Evolutionary conservation across 2,888 invertebrate species (phyloP).

Genomic region (Parasteatoda lunata): DNA sequence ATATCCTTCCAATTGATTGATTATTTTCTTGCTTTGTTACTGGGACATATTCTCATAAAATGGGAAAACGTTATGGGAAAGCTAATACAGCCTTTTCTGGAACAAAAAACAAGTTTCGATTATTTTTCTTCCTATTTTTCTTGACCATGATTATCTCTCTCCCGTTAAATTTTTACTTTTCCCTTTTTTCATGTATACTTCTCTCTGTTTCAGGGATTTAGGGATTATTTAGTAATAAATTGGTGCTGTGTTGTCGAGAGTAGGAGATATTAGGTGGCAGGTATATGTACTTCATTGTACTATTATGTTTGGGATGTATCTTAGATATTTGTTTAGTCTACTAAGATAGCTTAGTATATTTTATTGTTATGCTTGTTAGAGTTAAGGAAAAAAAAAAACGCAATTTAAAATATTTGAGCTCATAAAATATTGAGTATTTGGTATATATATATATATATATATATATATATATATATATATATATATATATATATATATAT

Average conservation of each 20-base stretch:
- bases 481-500: no score
- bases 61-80: constrained; percentile 1
- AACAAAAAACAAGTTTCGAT: not conserved
- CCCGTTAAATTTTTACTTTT: not conserved
- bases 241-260: not conserved
- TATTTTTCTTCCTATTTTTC: not conserved
- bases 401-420: no score
- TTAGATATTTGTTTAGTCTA: no score
- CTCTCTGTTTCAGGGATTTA: not conserved
- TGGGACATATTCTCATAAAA: not conserved
- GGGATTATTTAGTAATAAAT: not conserved
- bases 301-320: no score
- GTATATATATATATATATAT: no score
- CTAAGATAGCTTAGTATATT: no score
- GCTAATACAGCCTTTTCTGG: not conserved
- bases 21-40: not conserved
- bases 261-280: no score
- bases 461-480: no score
- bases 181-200: not conserved
- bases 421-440: no score
- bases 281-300: no score
- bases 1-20: not conserved
- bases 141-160: not conserved
- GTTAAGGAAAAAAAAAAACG: no score
- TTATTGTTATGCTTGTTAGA: no score